A percentile compares a stretch with the other conserved stretches of the same genome.
phyloP scores from a whole-genome alignment of 2,797 vertebrate genomes.

The Centropyge bicolor region DNA sequence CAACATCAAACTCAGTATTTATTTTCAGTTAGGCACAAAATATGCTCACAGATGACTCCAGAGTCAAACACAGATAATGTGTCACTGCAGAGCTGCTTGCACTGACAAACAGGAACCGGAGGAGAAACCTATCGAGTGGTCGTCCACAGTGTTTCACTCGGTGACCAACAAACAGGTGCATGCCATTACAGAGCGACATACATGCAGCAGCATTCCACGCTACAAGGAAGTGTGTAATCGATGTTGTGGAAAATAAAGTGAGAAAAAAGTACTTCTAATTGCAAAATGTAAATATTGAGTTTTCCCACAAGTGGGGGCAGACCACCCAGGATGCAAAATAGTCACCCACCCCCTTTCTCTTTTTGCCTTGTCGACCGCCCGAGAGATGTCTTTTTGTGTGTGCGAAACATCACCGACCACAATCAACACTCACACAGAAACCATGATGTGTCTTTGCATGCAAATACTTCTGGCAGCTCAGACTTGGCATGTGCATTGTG shows the following conservation, averaged over 20 bases:
- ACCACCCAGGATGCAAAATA: conserved; percentile 91
- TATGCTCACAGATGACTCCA: conserved; percentile 50
- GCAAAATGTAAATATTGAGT: conserved; percentile 92
- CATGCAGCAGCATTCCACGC: conserved; percentile 67
- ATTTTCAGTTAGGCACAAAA: conserved; percentile 56
- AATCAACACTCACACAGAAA: conserved; percentile 76
- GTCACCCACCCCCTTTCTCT: conserved; percentile 81
- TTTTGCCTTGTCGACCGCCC: conserved; percentile 79
- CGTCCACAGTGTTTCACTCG: conserved; percentile 38
- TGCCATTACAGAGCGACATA: conserved; percentile 58
- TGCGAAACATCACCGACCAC: conserved; percentile 81
- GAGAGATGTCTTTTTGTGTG: conserved; percentile 84
- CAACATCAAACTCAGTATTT: conserved; percentile 55
- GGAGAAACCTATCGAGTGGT: conserved; percentile 53
- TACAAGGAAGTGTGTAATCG: conserved; percentile 79
- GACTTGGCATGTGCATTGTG: conserved; percentile 72
- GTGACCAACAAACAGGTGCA: conserved; percentile 84
- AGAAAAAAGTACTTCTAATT: conserved; percentile 89
- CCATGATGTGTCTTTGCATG: conserved; percentile 78
- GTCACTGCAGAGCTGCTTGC: conserved; percentile 35
- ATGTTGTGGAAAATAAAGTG: conserved; percentile 87
- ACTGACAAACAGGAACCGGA: conserved; percentile 55
- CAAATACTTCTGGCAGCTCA: conserved; percentile 76
- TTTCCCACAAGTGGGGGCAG: conserved; percentile 90
- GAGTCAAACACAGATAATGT: conserved; percentile 26